Evolutionary conservation across 1,140 invertebrate species (phyloP), one percentile per base, ranked within the genome.

Genomic region (Plutomurus gul): DNA sequence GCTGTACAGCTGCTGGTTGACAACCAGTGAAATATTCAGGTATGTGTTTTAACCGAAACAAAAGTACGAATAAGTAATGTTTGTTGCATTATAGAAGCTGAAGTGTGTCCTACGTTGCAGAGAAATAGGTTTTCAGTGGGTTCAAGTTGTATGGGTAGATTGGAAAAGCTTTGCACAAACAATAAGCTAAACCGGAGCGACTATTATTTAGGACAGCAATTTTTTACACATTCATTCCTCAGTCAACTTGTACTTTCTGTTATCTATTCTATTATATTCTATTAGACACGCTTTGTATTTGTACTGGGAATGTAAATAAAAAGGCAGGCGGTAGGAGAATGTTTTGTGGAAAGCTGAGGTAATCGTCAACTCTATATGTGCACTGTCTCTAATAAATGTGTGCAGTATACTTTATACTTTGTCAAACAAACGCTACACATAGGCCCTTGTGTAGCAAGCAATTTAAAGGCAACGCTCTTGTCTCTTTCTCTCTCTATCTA

Each of bases 221-320:
- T 65, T 65, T 65, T 65, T 65, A 65, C 56, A 33, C 56, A 65
- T 65, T 65, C 56, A 65, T 65, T 65, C 56, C 36, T 30, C 56
- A 65, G 56, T 65, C 56, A 65, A 65, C 16, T 65, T 30, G 30
- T 25, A 30, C 56, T 33, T 65, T 65, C 56, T 65, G 36, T 65
- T 65, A 65, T 25, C 56, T 30, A 65, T 65, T 65, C 56, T 51
- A 51, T 51, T 51, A 51, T 51, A 51, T 51, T 51, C 47, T 65
- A 65, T 65, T 65, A 65, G 56, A 30, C 56, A 65, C 56, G 56
- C 56, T 65, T 65, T 65, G 56, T 65, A 33, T 65, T 65, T 65
- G 56, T 65, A 33, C 56, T 65, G 36, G 56, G 56, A 65, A 65
- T 65, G 27, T 30, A 30, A 65, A 65, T 65, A 30, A 30, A 65